A percentile compares a stretch with the other conserved stretches of the same genome.
Evolutionary conservation across 2,888 invertebrate species (phyloP).

Genomic region (Periphyllus acericola): DNA sequence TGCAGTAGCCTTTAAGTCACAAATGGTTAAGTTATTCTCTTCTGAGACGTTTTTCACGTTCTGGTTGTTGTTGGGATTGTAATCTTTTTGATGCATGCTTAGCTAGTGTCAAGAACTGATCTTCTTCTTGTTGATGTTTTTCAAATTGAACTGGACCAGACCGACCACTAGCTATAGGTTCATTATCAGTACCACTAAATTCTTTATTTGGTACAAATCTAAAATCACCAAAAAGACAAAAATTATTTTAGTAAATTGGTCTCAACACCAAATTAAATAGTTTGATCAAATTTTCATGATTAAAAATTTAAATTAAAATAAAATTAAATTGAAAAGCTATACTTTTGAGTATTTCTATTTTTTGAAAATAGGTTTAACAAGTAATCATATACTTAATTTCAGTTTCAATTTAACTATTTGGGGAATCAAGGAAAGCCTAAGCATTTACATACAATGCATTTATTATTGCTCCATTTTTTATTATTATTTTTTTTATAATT

Average conservation of each 20-base stretch:
- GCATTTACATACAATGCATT: too few species aligned
- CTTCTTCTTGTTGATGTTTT: slow-evolving; percentile 84
- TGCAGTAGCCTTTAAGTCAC: neutral
- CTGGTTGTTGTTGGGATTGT: slow-evolving; percentile 63
- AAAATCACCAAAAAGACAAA: slow-evolving; percentile 63
- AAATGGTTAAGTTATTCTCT: slow-evolving; percentile 28
- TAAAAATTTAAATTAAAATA: too few species aligned
- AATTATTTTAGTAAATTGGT: neutral
- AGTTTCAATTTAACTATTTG: too few species aligned
- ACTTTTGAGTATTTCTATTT: too few species aligned
- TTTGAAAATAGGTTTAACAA: too few species aligned
- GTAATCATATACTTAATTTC: too few species aligned
- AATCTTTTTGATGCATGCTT: slow-evolving; percentile 83
- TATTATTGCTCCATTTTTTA: too few species aligned
- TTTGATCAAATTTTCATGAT: too few species aligned
- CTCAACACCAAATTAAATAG: neutral
- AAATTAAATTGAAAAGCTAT: too few species aligned
- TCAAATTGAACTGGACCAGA: slow-evolving; percentile 96
- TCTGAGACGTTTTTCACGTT: slow-evolving; percentile 50
- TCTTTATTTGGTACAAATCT: slow-evolving; percentile 98
- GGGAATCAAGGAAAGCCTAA: too few species aligned
- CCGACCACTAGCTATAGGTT: slow-evolving; percentile 71
- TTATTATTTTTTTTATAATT: too few species aligned
- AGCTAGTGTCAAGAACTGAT: slow-evolving; percentile 97
- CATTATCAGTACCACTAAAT: slow-evolving; percentile 89